phyloP scores from a whole-genome alignment of 2,888 invertebrate species.

The Cheilosia urbana region DNA sequence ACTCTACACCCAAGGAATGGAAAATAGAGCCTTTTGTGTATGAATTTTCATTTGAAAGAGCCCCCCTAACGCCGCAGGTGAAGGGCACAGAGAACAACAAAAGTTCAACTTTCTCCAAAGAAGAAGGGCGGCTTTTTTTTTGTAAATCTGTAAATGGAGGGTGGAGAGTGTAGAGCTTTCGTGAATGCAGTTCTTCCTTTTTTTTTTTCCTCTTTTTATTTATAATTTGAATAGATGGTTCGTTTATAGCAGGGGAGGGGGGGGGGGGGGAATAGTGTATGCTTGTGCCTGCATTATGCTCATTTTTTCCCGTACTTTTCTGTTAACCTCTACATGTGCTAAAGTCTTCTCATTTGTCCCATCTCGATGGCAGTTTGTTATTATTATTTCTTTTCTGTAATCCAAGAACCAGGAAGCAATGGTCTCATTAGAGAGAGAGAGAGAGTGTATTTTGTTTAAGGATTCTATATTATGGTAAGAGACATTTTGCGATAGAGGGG shows the following conservation, averaged over 20 bases:
- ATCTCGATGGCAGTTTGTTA: constrained; percentile 67
- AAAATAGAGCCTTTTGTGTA: constrained; percentile 32
- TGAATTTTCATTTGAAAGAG: constrained; percentile 53
- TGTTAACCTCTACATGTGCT: constrained; percentile 68
- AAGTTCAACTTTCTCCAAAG: constrained; percentile 58
- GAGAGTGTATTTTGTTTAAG: neutral
- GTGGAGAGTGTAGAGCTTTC: constrained; percentile 47
- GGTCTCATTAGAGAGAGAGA: constrained; percentile 54
- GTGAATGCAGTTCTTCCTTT: constrained; percentile 48
- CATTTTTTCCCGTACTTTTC: constrained; percentile 17
- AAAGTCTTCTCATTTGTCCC: constrained; percentile 66
- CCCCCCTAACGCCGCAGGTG: constrained; percentile 17
- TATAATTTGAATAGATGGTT: constrained; percentile 55
- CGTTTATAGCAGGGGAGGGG: constrained; percentile 27
- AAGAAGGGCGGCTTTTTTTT: constrained; percentile 4
- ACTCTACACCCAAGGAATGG: constrained; percentile 55
- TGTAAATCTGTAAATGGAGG: constrained; percentile 37
- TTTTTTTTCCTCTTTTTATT: constrained; percentile 15
- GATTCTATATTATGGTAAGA: constrained; percentile 28
- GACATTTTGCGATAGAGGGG: constrained; percentile 10
- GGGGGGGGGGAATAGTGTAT: neutral
- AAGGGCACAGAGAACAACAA: constrained; percentile 52
- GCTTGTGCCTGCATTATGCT: constrained; percentile 44
- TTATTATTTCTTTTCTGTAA: constrained; percentile 24
- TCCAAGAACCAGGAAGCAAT: constrained; percentile 56